Evolutionary conservation across 2,888 invertebrate species (phyloP).

Genomic region (Serrognathus titanus): DNA sequence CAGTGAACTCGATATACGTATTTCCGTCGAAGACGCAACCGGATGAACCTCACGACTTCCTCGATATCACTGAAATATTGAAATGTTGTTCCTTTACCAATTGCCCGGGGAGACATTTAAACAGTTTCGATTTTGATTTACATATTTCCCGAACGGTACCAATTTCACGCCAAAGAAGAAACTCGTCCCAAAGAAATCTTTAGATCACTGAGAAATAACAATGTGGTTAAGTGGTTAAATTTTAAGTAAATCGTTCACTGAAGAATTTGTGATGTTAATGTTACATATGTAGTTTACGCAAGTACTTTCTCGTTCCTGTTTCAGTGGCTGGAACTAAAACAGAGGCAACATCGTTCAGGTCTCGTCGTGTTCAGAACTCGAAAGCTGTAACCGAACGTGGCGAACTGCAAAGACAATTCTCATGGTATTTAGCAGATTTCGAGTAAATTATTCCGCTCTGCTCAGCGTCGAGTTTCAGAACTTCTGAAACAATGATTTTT

Average conservation of each 20-base stretch:
- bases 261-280: too few relatives aligned
- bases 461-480: slow-evolving; percentile 33
- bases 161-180: too few relatives aligned
- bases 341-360: too few relatives aligned
- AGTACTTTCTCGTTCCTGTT: too few relatives aligned
- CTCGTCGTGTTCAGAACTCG: background rate
- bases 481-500: slow-evolving; percentile 43
- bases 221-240: too few relatives aligned
- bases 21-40: background rate
- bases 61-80: slow-evolving; percentile 8
- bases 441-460: slow-evolving; percentile 39
- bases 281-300: too few relatives aligned
- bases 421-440: slow-evolving; percentile 43
- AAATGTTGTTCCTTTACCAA: slow-evolving; percentile 12
- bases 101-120: background rate
- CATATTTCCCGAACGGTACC: too few relatives aligned
- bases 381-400: slow-evolving; percentile 28
- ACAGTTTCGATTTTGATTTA: background rate
- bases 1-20: too few relatives aligned
- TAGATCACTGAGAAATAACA: too few relatives aligned
- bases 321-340: too few relatives aligned
- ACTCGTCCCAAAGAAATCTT: too few relatives aligned
- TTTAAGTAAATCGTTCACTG: too few relatives aligned
- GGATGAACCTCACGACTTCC: slow-evolving; percentile 3
- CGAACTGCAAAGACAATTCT: slow-evolving; percentile 39